Evolutionary conservation across 2,888 invertebrate genomes (phyloP).

Genomic region (Lithophane ornitopus): DNA sequence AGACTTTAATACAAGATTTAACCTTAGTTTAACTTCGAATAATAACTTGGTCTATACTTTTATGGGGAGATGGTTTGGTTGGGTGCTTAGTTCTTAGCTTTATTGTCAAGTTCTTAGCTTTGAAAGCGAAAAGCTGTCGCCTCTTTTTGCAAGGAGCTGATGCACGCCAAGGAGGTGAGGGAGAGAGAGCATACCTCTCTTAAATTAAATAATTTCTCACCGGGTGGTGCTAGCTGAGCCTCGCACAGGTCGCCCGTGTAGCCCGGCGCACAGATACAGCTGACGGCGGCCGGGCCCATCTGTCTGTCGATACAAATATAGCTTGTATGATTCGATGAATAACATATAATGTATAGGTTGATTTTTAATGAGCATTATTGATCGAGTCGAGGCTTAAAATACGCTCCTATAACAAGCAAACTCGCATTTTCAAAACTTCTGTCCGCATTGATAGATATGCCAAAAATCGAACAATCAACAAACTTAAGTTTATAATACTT

Average conservation of each 20-base stretch:
- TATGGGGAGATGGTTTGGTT: background rate
- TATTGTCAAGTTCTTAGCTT: background rate
- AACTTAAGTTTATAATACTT: conserved; percentile 6
- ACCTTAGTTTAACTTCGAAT: background rate
- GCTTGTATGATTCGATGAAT: background rate
- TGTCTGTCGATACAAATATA: conserved; percentile 88
- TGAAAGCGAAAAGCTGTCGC: no score
- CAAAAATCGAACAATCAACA: background rate
- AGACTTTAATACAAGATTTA: background rate
- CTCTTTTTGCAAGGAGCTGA: no score
- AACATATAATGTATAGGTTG: no score
- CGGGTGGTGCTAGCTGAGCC: conserved; percentile 89
- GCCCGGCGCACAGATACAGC: conserved; percentile 92
- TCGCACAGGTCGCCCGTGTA: conserved; percentile 94
- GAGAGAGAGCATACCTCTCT: no score
- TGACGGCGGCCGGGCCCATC: conserved; percentile 94
- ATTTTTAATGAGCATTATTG: background rate
- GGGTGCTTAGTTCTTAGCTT: background rate
- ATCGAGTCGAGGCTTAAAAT: no score
- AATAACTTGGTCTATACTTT: background rate
- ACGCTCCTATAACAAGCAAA: background rate
- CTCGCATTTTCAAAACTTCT: background rate
- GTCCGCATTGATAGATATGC: background rate
- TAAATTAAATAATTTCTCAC: conserved; percentile 70
- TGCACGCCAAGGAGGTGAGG: no score